Base-by-base conservation (phyloP, 2,797 vertebrate species). In the Gadopsis marmoratus region DNA sequence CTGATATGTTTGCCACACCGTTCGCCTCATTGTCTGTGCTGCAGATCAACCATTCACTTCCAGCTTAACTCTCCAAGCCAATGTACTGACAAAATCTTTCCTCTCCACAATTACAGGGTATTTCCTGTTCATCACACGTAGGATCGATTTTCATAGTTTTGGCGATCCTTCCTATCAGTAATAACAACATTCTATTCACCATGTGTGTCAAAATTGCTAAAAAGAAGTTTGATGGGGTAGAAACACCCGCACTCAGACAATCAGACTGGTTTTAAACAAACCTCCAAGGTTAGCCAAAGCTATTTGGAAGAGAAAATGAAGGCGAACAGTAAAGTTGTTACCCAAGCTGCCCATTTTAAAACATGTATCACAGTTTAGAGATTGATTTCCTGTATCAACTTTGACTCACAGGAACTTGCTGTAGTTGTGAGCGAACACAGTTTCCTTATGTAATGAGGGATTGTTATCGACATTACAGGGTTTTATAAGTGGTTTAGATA, bases 241-340 rank as follows among this genome's bases (percentile, higher is more conserved):
- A 54, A 21, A 33, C 41, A 55, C 14, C 29, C 35, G 21, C 48
- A n/a, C 23, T 54, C 17, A 16, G 3, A 39, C 37, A 51, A 56
- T 56, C 4, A 53, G 35, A 16, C 5, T 6, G 51, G 14, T 43
- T 76, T 54, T 17, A 56, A 47, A 39, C 31, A 26, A 50, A 62
- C 10, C 0, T 1, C 7, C 4, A 35, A 8, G 43, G 39, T 33
- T 37, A 10, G 31, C 7, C 4, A 45, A 53, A 39, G 3, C 2
- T 48, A 45, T 67, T 35, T 47, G 19, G n/a, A 9, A 35, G 1
- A 66, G 6, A 50, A 62, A 71, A 73, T 45, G 10, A 72, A 72
- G 5, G 16, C 1, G 1, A 59, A 53, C 3, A 50, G 4, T 56
- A 26, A 64, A 66, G 11, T 9, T 50, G 19, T 58, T 50, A 17